Percentiles rank a stretch among this genome's conserved stretches.
Conservation (phyloP, 2,797 vertebrate species). For the Fistularia tabacaria region DNA sequence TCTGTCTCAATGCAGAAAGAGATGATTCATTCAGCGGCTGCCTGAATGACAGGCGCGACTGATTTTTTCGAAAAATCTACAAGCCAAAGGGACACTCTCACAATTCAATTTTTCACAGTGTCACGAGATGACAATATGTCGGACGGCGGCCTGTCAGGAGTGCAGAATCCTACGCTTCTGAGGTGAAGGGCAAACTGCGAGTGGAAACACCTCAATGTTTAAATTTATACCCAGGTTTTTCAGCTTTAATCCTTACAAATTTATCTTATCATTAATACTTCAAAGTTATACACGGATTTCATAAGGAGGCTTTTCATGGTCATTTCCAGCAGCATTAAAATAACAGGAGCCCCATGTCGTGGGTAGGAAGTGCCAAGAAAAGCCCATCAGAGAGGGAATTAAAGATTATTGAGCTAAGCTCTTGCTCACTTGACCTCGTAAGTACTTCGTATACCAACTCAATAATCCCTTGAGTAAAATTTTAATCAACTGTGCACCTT, state of each 20-base stretch:
- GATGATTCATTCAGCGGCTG: too few species aligned
- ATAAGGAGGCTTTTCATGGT: slow-evolving; percentile 15
- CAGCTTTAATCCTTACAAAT: background rate
- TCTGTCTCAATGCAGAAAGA: too few species aligned
- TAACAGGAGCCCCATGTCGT: slow-evolving; percentile 13
- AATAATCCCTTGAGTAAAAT: slow-evolving; percentile 53
- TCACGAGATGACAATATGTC: slow-evolving; percentile 11
- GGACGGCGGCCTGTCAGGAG: slow-evolving; percentile 1
- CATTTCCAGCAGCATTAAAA: slow-evolving; percentile 22
- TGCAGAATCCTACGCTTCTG: background rate
- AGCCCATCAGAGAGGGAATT: slow-evolving; percentile 59
- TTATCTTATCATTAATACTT: background rate
- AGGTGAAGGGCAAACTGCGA: background rate
- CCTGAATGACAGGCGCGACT: too few species aligned
- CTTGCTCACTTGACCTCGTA: slow-evolving; percentile 61
- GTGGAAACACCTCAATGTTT: slow-evolving; percentile 2
- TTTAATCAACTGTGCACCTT: slow-evolving; percentile 61
- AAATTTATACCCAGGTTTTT: background rate
- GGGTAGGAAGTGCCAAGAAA: slow-evolving; percentile 48
- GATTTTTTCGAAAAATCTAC: too few species aligned
- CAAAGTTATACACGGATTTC: slow-evolving; percentile 9
- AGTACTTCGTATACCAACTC: slow-evolving; percentile 59
- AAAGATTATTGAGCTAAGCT: slow-evolving; percentile 67
- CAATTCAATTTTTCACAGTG: slow-evolving; percentile 13
- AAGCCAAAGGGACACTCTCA: slow-evolving; percentile 5